These are phyloP conservation scores for Artemia sp. DNA, from an alignment of 2,888 invertebrate species.

Conservation along the genomic window DNA sequence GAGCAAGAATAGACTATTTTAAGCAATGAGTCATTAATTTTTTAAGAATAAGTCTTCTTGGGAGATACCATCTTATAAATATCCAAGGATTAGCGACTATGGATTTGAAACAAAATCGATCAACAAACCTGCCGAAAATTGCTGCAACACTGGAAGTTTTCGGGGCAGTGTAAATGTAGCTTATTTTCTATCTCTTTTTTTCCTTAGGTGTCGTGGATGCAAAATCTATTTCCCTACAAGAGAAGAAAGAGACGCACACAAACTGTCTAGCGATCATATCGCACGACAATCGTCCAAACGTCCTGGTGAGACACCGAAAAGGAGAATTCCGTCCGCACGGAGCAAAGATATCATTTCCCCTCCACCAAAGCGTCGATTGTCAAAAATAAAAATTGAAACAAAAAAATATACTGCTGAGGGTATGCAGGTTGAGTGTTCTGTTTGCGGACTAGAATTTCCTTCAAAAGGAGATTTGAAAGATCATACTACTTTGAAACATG, in stretches of 20 bases:
- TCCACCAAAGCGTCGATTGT: neutral
- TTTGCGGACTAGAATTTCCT: neutral
- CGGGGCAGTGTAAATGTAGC: too few relatives aligned
- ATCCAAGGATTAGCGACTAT: too few relatives aligned
- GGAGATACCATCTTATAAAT: too few relatives aligned
- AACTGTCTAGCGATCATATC: neutral
- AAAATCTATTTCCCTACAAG: constrained; percentile 1
- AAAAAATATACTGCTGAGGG: neutral
- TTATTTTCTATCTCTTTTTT: neutral
- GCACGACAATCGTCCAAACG: neutral
- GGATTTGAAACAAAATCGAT: too few relatives aligned
- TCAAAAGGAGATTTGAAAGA: neutral
- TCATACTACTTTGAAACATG: neutral
- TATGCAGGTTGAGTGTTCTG: neutral
- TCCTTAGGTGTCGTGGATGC: constrained; percentile 1
- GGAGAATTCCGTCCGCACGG: neutral
- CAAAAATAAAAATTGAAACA: neutral
- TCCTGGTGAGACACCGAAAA: neutral
- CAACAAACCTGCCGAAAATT: too few relatives aligned
- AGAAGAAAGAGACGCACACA: neutral
- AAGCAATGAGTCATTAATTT: too few relatives aligned
- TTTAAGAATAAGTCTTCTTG: too few relatives aligned
- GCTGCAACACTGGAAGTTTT: too few relatives aligned
- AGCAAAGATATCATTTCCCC: neutral
- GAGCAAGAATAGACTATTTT: too few relatives aligned